Evolutionary conservation across 2,797 vertebrate species (phyloP).

Genomic region (Gymnodraco acuticeps): DNA sequence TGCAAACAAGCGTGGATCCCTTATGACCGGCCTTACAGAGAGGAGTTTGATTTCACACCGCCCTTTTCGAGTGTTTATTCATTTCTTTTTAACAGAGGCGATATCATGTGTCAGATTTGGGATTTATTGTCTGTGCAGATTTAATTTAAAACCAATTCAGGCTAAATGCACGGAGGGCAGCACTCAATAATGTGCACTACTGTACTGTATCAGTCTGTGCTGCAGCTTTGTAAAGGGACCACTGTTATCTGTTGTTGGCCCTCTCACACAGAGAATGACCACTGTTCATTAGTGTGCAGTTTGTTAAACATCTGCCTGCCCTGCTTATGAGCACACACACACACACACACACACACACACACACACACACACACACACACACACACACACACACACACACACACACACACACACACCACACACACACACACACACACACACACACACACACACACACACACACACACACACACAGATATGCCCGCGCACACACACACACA

Average conservation of each 20-base stretch:
- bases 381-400: slow-evolving; percentile 9
- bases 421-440: slow-evolving; percentile 9
- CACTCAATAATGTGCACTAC: slow-evolving; percentile 26
- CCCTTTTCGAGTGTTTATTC: slow-evolving; percentile 54
- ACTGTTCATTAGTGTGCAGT: slow-evolving; percentile 48
- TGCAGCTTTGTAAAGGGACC: slow-evolving; percentile 31
- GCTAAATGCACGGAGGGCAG: slow-evolving; percentile 39
- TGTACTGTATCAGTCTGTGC: slow-evolving; percentile 37
- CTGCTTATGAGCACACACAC: neutral
- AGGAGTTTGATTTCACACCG: slow-evolving; percentile 54
- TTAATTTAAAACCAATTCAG: slow-evolving; percentile 63
- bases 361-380: slow-evolving; percentile 10
- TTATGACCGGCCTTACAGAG: slow-evolving; percentile 58
- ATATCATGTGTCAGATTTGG: slow-evolving; percentile 54
- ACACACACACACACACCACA: slow-evolving; percentile 12
- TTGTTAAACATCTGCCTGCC: too few relatives aligned
- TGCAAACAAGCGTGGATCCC: slow-evolving; percentile 67
- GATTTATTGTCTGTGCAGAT: slow-evolving; percentile 52
- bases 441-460: neutral
- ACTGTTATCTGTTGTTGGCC: slow-evolving; percentile 44
- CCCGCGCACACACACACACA: neutral
- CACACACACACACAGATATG: neutral
- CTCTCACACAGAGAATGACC: slow-evolving; percentile 55
- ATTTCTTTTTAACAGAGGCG: slow-evolving; percentile 49
- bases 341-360: slow-evolving; percentile 1